Base-by-base conservation (phyloP, 2,797 vertebrate genomes). In the Pseudomugil gertrudae region DNA sequence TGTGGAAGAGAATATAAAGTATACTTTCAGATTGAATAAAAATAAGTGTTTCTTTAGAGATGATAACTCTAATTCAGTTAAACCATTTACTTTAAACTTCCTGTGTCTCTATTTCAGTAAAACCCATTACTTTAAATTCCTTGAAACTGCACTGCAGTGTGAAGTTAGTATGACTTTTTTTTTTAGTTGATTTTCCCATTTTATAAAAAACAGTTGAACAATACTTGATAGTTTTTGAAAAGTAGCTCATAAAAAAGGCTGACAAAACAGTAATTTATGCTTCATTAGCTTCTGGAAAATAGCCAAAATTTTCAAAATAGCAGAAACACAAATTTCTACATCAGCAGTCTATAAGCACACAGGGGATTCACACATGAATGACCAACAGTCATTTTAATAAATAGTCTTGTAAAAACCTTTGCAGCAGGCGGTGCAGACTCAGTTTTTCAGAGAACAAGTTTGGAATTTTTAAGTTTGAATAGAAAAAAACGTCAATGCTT, bases 281-380 rank as follows among this genome's bases (percentile, higher is more conserved):
- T 54, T 64, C 58, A 63, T 55, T 52, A 60, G 19, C 45, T 38
- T 59, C 52, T 61, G 26, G 26, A 51, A 65, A 61, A 64, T 36
- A 5, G 19, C 58, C 9, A 69, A 72, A 66, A 45, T 13, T 62
- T 45, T 23, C 21, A 48, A 52, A 66, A 67, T 35, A 57, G 56
- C 50, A 69, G 27, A 68, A 32, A 45, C 53, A 33, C 17, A 74
- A 32, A 47, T 51, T 26, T 70, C 52, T 19, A 23, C 19, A 24
- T 73, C 52, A 71, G 19, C 32, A 26, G 68, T 74, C 52, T 66
- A 52, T 67, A 21, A 63, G 66, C 19, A 17, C n/a, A 54, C 43
- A 66, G 38, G 43, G 58, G 36, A 68, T 56, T 69, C 50, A 50
- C 64, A 59, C 47, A 50, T 14, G 23, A 63, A 60, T 24, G 19